phyloP scores from a whole-genome alignment of 2,797 vertebrate genomes.

The Tinamus major region DNA sequence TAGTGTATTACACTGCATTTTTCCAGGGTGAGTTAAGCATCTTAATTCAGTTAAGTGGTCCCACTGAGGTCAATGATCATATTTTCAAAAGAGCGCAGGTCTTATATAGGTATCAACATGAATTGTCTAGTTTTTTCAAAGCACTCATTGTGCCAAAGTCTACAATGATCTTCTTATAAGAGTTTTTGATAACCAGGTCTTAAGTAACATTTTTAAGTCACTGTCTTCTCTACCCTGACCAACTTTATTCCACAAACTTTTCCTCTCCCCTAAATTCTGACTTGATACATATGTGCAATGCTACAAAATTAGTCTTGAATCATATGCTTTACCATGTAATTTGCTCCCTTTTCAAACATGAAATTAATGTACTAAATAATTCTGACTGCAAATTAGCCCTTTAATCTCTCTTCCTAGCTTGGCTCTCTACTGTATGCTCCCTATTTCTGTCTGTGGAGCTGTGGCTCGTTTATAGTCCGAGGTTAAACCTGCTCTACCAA shows the following conservation, averaged over 20 bases:
- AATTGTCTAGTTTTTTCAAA: neutral
- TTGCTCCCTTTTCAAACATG: constrained; percentile 16
- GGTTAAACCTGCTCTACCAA: neutral
- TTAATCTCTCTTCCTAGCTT: neutral
- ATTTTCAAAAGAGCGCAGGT: neutral
- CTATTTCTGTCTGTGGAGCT: neutral
- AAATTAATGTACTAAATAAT: constrained; percentile 24
- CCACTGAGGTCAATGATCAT: neutral
- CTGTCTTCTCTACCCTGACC: neutral
- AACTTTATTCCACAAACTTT: neutral
- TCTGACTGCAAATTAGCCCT: neutral
- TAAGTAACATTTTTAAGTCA: neutral
- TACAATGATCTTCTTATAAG: neutral
- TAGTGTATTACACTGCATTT: constrained; percentile 1
- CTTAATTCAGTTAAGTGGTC: neutral
- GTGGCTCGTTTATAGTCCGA: neutral
- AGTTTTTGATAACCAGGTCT: neutral
- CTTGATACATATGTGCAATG: neutral
- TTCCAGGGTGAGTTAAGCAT: neutral
- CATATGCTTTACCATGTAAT: neutral
- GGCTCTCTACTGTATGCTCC: neutral
- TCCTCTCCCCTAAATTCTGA: neutral
- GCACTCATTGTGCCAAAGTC: neutral
- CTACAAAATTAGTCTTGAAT: neutral
- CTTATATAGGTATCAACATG: neutral